phyloP scores from a whole-genome alignment of 2,888 invertebrate genomes.

The Nebria brevicollis region DNA sequence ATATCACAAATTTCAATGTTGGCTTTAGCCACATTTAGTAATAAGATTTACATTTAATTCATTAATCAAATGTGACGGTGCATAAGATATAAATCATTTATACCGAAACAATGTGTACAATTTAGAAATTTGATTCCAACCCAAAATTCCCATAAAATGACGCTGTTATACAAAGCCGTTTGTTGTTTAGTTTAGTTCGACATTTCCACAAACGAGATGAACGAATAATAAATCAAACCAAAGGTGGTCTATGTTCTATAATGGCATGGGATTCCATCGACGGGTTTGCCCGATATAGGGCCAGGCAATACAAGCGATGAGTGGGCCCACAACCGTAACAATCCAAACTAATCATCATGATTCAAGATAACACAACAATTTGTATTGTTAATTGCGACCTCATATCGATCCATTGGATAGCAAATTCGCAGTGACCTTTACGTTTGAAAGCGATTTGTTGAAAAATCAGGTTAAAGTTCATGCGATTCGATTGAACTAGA shows the following conservation, averaged over 20 bases:
- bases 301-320: neutral
- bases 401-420: neutral
- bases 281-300: neutral
- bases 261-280: neutral
- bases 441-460: constrained; percentile 15
- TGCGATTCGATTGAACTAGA: constrained; percentile 28
- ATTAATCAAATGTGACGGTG: neutral
- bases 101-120: neutral
- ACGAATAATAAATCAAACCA: constrained; percentile 17
- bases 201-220: constrained; percentile 23
- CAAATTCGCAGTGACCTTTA: neutral
- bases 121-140: no score
- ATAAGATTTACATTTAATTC: neutral
- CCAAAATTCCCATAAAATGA: neutral
- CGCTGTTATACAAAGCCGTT: neutral
- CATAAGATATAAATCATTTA: neutral
- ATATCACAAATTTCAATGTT: neutral
- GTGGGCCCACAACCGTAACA: neutral
- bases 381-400: constrained; percentile 1
- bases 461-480: constrained; percentile 28
- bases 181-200: constrained; percentile 19
- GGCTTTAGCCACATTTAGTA: neutral
- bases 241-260: constrained; percentile 7
- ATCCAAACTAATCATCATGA: neutral
- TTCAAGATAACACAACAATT: neutral